Base-by-base conservation (phyloP, 2,113 vertebrate species). In the Strigops habroptila region DNA sequence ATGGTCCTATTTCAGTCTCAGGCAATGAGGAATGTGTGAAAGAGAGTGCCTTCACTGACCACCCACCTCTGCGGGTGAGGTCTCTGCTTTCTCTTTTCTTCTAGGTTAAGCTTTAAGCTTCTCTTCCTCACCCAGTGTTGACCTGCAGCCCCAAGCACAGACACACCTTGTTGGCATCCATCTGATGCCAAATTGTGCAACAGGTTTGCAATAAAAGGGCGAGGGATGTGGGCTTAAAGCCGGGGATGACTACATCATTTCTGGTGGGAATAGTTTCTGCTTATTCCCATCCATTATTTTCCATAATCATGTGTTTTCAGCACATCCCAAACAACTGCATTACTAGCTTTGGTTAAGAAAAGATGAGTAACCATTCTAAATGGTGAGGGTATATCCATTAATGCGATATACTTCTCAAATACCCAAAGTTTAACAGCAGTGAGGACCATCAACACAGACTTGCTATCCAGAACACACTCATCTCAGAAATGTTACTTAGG, bases 121-220 rank as follows among this genome's bases (percentile, higher is more conserved):
- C 69, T 65, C 7, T 46, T 74, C 37, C 69, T 87, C 60, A 46
- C 8, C 1, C 23, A 27, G 30, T 19, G 37, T 6, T 90, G 70
- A 71, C 41, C 51, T 33, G 67, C 64, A 75, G 65, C 49, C 30
- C 21, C 23, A 48, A 70, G 37, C 65, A 57, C 62, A 57, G 70
- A 14, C 31, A 52, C 46, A 18, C 30, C 33, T 82, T 0, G 0
- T 0, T 90, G 59, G 16, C 53, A 57, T 41, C 35, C 25, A 8
- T 28, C 49, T 55, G 82, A 33, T 62, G 70, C 35, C 79, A 62
- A 78, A 85, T 57, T 69, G 30, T 78, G 49, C 69, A 68, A 62
- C 31, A 30, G 44, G 13, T 35, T 53, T 8, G 43, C 24, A 71
- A 49, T 48, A 28, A 65, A 74, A 81, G 17, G 21, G 2, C 18